phyloP scores from a whole-genome alignment of 2,888 invertebrate genomes.

The Drosophila sordidula region DNA sequence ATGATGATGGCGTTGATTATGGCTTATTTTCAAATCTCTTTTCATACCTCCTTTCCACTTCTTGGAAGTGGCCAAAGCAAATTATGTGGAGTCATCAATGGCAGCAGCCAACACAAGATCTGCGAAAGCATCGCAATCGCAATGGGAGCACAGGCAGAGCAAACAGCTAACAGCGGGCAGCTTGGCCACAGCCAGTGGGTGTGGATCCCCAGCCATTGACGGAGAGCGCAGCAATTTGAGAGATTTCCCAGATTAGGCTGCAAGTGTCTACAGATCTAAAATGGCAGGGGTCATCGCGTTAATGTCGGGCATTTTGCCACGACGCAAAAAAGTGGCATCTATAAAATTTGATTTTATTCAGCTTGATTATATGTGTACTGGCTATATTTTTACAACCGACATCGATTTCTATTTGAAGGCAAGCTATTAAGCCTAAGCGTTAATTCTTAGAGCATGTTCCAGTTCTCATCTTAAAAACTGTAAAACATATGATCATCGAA shows the following conservation, averaged over 20 bases:
- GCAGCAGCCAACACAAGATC: conserved; percentile 50
- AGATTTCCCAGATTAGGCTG: conserved; percentile 33
- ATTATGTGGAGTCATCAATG: conserved; percentile 77
- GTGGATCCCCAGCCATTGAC: conserved; percentile 8
- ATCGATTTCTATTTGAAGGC: too few relatives aligned
- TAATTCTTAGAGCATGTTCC: too few relatives aligned
- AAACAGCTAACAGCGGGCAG: background rate
- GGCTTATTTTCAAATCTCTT: conserved; percentile 82
- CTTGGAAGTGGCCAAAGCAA: conserved; percentile 69
- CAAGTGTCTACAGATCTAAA: conserved; percentile 6
- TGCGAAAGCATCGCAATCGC: conserved; percentile 10
- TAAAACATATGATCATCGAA: too few relatives aligned
- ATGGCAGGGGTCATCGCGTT: conserved; percentile 21
- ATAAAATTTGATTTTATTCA: conserved; percentile 50
- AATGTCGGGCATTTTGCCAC: conserved; percentile 35
- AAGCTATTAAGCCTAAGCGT: too few relatives aligned
- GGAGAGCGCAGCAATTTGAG: conserved; percentile 33
- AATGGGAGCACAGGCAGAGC: conserved; percentile 32
- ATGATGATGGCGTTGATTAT: conserved; percentile 80
- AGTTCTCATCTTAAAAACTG: too few relatives aligned
- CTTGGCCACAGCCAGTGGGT: conserved; percentile 21
- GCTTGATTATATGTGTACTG: conserved; percentile 33
- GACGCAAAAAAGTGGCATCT: conserved; percentile 30
- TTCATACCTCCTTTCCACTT: conserved; percentile 65
- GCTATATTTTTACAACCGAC: too few relatives aligned